Base-by-base conservation (phyloP, 2,888 invertebrate genomes). In the Diachrysia chrysitis region DNA sequence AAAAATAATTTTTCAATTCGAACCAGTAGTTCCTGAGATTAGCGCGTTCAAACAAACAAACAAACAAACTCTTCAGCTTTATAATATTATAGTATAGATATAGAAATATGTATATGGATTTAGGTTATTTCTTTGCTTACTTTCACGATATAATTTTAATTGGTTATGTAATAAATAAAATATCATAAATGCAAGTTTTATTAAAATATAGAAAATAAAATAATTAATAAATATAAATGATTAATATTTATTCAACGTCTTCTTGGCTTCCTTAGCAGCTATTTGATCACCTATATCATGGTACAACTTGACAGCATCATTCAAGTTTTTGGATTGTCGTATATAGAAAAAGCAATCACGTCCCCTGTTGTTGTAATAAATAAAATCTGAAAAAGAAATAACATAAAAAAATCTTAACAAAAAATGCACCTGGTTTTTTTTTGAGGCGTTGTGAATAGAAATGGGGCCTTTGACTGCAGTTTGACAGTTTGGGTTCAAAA, bases 361-460 rank as follows among this genome's bases (percentile, higher is more conserved):
- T 10, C 21, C 7, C 32, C 48, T 58, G 0, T 63, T 35, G 6
- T 79, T 81, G 55, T 79, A 42, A 54, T 69, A 79, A 57, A 82
- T 63, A 57, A 59, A 48, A 21, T 69, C 78, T 79, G 82, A 1
- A 74, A 79, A 56, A 25, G 7, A 21, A 51, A 48, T 17, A 7
- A 35, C 48, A 19, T 48, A 54, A 16, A 37, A 12, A 35, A 37
- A 3, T 5, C 25, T 25, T 25, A 25, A 5, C 25, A 25, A 25
- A 25, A 25, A 25, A n/a, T n/a, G n/a, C n/a, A n/a, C n/a, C n/a
- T n/a, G n/a, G n/a, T n/a, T n/a, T n/a, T n/a, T n/a, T n/a, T n/a
- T n/a, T n/a, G n/a, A n/a, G n/a, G n/a, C n/a, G n/a, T n/a, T n/a
- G n/a, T n/a, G n/a, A n/a, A n/a, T n/a, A n/a, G n/a, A n/a, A n/a